phyloP scores from a whole-genome alignment of 1,140 invertebrate genomes.

The Ostrea denselamellosa region DNA sequence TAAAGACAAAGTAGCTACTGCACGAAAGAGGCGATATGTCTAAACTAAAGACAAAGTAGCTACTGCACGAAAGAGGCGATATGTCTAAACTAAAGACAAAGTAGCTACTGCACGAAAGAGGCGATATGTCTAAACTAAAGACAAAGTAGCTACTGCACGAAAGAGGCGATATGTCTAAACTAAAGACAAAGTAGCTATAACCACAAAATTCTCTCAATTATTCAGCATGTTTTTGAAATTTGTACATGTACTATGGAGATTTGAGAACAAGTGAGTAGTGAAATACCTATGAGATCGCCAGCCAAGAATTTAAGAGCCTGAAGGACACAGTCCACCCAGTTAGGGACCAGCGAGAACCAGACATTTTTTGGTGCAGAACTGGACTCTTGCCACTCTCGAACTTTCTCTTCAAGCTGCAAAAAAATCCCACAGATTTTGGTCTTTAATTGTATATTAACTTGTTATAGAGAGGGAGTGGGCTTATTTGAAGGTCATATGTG shows the following conservation, averaged over 20 bases:
- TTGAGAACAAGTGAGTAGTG: not conserved
- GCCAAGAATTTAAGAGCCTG: constrained; percentile 92
- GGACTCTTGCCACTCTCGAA: constrained; percentile 89
- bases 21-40: constrained; percentile 89
- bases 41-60: constrained; percentile 57
- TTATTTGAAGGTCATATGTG: no score
- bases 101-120: constrained; percentile 76
- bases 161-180: constrained; percentile 84
- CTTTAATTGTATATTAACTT: no score
- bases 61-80: constrained; percentile 82
- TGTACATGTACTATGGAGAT: not conserved
- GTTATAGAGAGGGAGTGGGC: no score
- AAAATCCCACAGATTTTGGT: not conserved
- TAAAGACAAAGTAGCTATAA: not conserved
- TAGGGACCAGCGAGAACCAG: constrained; percentile 86
- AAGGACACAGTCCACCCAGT: constrained; percentile 89
- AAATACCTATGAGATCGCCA: constrained; percentile 87
- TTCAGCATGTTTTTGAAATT: not conserved
- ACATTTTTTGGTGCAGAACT: constrained; percentile 90
- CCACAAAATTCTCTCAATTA: not conserved
- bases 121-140: constrained; percentile 81
- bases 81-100: constrained; percentile 77
- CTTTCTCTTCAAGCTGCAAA: constrained; percentile 86
- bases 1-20: constrained; percentile 86
- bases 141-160: not conserved